A percentile compares a stretch with the other conserved stretches of the same genome.
These are phyloP conservation scores for Felis chaus DNA, from an alignment of 2,113 vertebrate species.

Conservation along the genomic window DNA sequence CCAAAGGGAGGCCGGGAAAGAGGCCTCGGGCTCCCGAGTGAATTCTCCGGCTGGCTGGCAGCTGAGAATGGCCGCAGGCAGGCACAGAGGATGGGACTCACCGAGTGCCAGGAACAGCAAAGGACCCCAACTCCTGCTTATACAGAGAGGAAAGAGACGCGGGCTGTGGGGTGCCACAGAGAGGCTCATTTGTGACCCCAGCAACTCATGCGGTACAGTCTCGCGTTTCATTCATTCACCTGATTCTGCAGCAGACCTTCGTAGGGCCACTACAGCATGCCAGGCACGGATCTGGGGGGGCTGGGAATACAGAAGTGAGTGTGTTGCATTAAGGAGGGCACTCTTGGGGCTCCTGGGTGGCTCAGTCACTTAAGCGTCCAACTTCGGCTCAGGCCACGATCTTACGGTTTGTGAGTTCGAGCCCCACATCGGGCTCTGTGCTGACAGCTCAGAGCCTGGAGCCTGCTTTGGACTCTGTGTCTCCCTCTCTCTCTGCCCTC, in stretches of 20 bases:
- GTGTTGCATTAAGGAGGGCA: too few relatives aligned
- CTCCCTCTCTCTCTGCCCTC: too few relatives aligned
- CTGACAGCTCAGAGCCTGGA: too few relatives aligned
- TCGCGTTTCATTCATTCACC: neutral
- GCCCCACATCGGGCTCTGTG: too few relatives aligned
- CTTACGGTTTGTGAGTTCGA: too few relatives aligned
- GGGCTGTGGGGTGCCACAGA: rapidly evolving
- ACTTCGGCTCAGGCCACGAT: too few relatives aligned
- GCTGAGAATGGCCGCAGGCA: neutral
- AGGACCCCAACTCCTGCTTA: neutral
- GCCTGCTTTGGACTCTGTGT: too few relatives aligned
- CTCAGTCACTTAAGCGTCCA: too few relatives aligned
- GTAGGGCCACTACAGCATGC: rapidly evolving
- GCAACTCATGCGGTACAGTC: too few relatives aligned
- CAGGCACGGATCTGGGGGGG: neutral
- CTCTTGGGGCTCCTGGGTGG: too few relatives aligned
- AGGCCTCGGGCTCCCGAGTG: neutral
- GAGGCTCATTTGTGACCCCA: neutral
- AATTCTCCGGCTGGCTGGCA: neutral
- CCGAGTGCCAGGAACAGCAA: neutral
- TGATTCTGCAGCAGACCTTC: neutral
- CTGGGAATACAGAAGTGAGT: neutral
- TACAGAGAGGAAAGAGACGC: neutral
- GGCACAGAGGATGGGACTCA: neutral
- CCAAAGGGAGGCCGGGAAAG: neutral